Conservation (phyloP, 1,140 invertebrate species). For the Hermatobates lingyangjiaoensis region DNA sequence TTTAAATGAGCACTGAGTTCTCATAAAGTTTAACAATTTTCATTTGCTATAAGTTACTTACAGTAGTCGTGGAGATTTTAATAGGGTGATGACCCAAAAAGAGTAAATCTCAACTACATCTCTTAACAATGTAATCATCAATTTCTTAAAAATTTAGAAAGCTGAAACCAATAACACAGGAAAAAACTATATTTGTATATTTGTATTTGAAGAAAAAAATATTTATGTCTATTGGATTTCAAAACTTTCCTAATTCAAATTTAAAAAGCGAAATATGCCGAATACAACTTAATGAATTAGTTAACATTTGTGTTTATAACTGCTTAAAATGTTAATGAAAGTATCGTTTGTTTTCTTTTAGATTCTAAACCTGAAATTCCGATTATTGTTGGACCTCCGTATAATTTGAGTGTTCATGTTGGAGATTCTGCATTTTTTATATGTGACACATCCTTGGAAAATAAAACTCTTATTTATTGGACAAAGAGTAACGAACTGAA, state of each 20-base stretch:
- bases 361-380: conserved; percentile 15
- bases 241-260: background rate
- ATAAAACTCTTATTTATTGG: conserved; percentile 12
- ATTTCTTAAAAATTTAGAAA: too few species aligned
- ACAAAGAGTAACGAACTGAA: conserved; percentile 6
- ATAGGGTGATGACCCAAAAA: too few species aligned
- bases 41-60: too few species aligned
- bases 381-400: conserved; percentile 17
- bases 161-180: background rate
- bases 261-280: background rate
- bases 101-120: too few species aligned
- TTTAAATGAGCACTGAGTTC: too few species aligned
- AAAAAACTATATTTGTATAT: background rate
- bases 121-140: too few species aligned
- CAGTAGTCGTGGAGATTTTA: too few species aligned
- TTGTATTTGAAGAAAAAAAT: background rate
- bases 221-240: background rate
- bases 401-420: conserved; percentile 13
- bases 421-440: conserved; percentile 14
- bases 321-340: background rate
- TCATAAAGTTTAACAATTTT: too few species aligned
- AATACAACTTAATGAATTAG: background rate
- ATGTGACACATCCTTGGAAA: conserved; percentile 12
- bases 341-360: conserved; percentile 7
- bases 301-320: background rate